These are phyloP conservation scores for Diachasmimorpha longicaudata DNA, from an alignment of 1,140 invertebrate genomes.

Conservation along the genomic window DNA sequence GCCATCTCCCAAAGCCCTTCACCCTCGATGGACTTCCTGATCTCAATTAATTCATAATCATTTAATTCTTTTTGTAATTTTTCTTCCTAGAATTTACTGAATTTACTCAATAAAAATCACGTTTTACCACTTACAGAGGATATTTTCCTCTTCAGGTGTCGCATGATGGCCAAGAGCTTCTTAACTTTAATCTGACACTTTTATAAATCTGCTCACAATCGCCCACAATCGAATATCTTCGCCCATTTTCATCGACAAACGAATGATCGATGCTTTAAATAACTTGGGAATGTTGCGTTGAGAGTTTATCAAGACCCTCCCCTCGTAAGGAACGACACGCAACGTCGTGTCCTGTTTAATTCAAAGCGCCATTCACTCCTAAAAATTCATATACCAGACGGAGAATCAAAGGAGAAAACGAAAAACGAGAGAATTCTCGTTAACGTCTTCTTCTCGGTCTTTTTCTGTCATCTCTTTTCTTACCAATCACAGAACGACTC, in stretches of 20 bases:
- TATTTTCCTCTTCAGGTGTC: neutral
- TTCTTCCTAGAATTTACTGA: neutral
- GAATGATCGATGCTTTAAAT: too few relatives aligned
- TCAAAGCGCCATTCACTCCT: neutral
- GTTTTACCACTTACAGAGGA: neutral
- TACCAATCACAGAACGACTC: conserved; percentile 6
- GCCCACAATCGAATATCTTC: too few relatives aligned
- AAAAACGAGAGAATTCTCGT: conserved; percentile 2
- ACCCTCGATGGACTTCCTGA: conserved; percentile 24
- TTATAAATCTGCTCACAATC: too few relatives aligned
- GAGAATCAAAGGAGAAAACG: neutral
- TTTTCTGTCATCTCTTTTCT: neutral
- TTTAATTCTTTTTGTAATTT: neutral
- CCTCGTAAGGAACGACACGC: neutral
- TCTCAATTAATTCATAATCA: conserved; percentile 18
- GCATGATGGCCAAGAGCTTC: too few relatives aligned
- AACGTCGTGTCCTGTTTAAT: neutral
- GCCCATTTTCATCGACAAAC: too few relatives aligned
- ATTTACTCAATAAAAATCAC: neutral
- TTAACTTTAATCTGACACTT: too few relatives aligned
- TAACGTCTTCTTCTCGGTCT: neutral
- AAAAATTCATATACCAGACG: neutral
- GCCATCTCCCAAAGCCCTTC: conserved; percentile 9
- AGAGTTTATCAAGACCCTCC: too few relatives aligned
- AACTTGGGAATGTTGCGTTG: too few relatives aligned